These are phyloP conservation scores for Xiphophorus hellerii DNA, from an alignment of 2,113 vertebrate genomes.

Conservation along the genomic window DNA sequence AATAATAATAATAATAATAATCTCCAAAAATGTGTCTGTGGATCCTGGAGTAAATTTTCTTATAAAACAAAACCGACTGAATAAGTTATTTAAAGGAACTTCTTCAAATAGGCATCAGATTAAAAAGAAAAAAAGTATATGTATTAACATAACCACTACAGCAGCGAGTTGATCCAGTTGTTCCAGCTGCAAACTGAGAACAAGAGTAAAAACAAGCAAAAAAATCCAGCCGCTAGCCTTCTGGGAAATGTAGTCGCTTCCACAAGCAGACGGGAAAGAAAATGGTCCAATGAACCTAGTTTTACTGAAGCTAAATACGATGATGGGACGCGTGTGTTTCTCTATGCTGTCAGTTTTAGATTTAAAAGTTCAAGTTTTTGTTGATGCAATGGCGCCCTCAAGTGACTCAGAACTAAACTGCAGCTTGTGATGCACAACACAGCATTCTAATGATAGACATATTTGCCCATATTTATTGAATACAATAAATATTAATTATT, in stretches of 20 bases:
- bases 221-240: constrained; percentile 22
- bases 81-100: not conserved
- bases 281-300: not conserved
- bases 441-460: too few relatives aligned
- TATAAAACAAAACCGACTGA: not conserved
- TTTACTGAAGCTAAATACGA: not conserved
- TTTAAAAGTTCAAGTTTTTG: not conserved
- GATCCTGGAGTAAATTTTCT: too few relatives aligned
- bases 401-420: constrained; percentile 2
- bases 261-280: not conserved
- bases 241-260: constrained; percentile 68
- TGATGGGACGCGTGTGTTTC: not conserved
- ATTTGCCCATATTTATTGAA: too few relatives aligned
- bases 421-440: not conserved
- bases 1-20: not conserved
- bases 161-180: constrained; percentile 47
- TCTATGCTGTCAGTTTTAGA: not conserved
- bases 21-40: not conserved
- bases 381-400: constrained; percentile 47
- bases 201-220: not conserved
- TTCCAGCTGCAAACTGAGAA: constrained; percentile 49
- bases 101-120: not conserved
- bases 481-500: too few relatives aligned
- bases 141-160: not conserved
- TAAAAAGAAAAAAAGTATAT: not conserved